These are phyloP conservation scores for Bettongia penicillata DNA, from an alignment of 2,113 vertebrate species.

Conservation along the genomic window DNA sequence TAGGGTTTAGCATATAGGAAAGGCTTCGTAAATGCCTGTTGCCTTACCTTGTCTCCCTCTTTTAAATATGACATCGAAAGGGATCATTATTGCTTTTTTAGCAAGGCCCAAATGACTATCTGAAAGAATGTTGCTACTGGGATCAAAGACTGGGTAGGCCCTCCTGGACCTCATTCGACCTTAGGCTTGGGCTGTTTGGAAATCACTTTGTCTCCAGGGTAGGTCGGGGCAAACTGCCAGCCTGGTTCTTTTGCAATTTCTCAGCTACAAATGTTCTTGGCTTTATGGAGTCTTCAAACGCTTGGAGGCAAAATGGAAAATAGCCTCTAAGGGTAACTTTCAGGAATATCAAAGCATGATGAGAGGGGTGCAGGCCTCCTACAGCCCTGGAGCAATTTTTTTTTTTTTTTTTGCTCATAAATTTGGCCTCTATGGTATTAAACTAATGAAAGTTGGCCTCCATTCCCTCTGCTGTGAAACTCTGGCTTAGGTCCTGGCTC, in stretches of 20 bases:
- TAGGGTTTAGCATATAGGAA: background rate
- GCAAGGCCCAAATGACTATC: background rate
- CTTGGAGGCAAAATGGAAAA: conserved; percentile 17
- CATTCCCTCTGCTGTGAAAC: conserved; percentile 23
- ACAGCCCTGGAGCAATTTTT: conserved; percentile 4
- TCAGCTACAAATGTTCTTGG: conserved; percentile 17
- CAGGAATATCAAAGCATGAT: background rate
- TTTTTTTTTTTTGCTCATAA: conserved; percentile 43
- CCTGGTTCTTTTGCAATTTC: background rate
- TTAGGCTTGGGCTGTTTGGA: background rate
- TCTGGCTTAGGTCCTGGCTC: background rate
- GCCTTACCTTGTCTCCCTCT: too few relatives aligned
- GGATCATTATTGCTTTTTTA: background rate
- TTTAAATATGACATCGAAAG: too few relatives aligned
- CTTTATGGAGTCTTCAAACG: background rate
- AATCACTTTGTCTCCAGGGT: background rate
- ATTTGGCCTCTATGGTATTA: conserved; percentile 50
- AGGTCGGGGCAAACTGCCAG: background rate
- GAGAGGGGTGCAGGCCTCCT: background rate
- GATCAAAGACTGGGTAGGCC: background rate
- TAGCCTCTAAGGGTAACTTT: conserved; percentile 15
- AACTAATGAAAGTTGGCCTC: conserved; percentile 40
- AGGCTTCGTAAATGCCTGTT: background rate
- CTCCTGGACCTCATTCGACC: background rate
- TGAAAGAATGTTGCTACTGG: background rate